A percentile compares a stretch with the other conserved stretches of the same genome.
Conservation (phyloP, 2,113 vertebrate genomes). For the Dicaeum eximium region DNA sequence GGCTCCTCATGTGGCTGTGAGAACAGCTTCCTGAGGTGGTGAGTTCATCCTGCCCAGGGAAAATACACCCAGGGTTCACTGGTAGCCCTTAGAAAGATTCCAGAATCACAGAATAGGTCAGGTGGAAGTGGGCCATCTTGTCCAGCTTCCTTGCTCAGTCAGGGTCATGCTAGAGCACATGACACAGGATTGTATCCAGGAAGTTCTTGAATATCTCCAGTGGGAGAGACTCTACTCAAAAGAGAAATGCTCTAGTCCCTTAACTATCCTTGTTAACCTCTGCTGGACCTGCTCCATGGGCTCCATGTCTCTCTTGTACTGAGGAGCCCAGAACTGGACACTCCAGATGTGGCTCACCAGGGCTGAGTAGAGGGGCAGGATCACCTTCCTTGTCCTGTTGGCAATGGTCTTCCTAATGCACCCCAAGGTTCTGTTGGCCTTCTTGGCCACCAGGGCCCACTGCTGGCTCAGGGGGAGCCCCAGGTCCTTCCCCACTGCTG, state of each 20-base stretch:
- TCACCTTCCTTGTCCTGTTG: background rate
- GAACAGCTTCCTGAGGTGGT: background rate
- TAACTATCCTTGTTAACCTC: background rate
- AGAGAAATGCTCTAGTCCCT: no score
- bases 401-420: rapidly evolving
- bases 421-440: background rate
- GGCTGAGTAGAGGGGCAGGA: background rate
- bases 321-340: background rate
- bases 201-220: background rate
- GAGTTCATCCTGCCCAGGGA: background rate
- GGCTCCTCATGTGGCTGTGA: background rate
- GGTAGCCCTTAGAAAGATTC: background rate
- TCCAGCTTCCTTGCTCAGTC: background rate
- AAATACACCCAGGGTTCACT: background rate
- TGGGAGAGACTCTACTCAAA: background rate
- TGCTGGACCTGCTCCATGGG: background rate
- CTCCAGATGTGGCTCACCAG: background rate
- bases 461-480: background rate
- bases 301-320: background rate
- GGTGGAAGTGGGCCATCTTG: background rate
- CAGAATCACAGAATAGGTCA: background rate
- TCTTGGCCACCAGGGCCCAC: background rate
- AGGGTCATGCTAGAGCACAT: background rate
- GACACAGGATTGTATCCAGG: background rate
- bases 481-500: background rate